Evolutionary conservation across 1,140 invertebrate genomes (phyloP), one percentile per base, ranked within the genome.

Genomic region (Cotesia glomerata): DNA sequence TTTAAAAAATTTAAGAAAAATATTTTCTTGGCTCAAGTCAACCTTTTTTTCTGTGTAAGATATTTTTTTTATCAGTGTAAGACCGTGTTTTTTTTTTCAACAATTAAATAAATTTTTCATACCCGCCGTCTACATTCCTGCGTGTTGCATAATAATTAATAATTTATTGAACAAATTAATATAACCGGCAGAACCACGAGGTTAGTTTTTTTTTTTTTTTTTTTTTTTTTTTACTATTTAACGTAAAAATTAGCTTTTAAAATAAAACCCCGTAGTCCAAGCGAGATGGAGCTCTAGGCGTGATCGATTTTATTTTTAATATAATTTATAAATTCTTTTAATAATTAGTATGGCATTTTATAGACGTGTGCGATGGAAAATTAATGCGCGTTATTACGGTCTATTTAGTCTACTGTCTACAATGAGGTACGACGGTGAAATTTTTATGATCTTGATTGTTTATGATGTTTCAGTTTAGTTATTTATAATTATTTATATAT

Each of bases 291-390:
- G 63, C 35, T 34, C 9, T 65, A 65, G 14, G 14, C 63, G 7
- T 54, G 32, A 65, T 65, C n/a, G 14, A 16, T n/a, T 45, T n/a
- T 35, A 13, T 45, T 64, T n/a, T 64, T 39, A n/a, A 62, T 9
- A 64, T n/a, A 14, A n/a, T 18, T 39, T 64, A 49, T 11, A 45
- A 45, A 5, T 61, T 36, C 34, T 56, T 68, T 68, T 54, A 7
- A 56, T 14, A 54, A 67, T 34, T 64, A 45, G 4, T 63, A 45
- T 64, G 39, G 39, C 39, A 45, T 45, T 45, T 45, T 13, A 14
- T 18, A 69, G 56, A 56, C 32, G 14, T 69, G 64, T 66, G 64
- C 64, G 45, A 26, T 66, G 36, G 64, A 32, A 66, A 66, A 14
- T 66, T 45, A 45, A 45, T 45, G 39, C 39, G 39, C 39, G 11